A percentile compares a stretch with the other conserved stretches of the same genome.
These are phyloP conservation scores for Rallus crepitans DNA, from an alignment of 2,797 vertebrate species.

Conservation along the genomic window DNA sequence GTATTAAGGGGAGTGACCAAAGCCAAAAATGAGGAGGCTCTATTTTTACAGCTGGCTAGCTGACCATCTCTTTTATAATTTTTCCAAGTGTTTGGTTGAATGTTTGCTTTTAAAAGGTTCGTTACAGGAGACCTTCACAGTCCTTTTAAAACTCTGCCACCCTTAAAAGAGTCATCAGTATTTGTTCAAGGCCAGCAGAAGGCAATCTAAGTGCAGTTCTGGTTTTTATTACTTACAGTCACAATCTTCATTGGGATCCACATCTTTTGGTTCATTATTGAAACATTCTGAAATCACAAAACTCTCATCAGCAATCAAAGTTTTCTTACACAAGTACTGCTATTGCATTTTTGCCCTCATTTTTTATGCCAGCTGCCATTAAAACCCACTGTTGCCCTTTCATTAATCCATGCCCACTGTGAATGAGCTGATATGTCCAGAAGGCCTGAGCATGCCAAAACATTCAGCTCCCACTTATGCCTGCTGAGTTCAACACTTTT, in stretches of 20 bases:
- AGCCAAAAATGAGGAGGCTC: neutral
- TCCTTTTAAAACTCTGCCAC: neutral
- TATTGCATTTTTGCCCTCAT: neutral
- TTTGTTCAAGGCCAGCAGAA: neutral
- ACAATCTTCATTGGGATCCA: slow-evolving; percentile 84
- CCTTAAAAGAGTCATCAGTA: neutral
- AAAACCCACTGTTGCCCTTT: neutral
- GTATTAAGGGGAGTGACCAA: neutral
- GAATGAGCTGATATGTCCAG: neutral
- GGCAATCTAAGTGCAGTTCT: neutral
- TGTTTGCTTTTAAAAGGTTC: neutral
- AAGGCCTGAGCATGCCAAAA: neutral
- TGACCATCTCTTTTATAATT: neutral
- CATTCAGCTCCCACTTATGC: neutral
- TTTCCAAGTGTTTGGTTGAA: neutral
- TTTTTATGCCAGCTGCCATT: neutral
- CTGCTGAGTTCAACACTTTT: neutral
- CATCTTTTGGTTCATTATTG: slow-evolving; percentile 89
- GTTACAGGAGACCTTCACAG: neutral
- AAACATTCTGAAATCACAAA: slow-evolving; percentile 86
- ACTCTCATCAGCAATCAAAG: neutral
- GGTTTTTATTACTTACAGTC: slow-evolving; percentile 81
- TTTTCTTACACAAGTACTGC: neutral
- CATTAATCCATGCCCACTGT: neutral
- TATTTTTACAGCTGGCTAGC: neutral